Evolutionary conservation across 2,113 vertebrate genomes (phyloP), one percentile per base, ranked within the genome.

Genomic region (Strigops habroptila): DNA sequence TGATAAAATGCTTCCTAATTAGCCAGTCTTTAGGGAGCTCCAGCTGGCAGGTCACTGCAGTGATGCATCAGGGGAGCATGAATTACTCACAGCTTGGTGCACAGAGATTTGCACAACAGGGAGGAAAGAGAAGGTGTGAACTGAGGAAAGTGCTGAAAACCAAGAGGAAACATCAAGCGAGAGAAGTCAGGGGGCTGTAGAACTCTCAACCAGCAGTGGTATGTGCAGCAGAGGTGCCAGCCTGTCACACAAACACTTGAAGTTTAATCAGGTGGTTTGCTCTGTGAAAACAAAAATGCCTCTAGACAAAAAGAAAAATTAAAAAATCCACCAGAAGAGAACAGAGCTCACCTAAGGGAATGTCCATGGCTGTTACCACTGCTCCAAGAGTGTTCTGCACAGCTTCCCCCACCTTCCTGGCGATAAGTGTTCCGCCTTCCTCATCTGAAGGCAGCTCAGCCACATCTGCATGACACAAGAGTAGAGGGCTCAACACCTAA

Each of bases 301-400:
- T 68, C 80, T 63, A 69, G 37, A 53, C 8, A 41, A 64, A 83
- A 43, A n/a, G 33, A 44, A 28, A 41, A 46, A 59, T 23, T 31
- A n/a, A 28, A 84, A 67, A 64, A 12, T 1, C 12, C 33, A 80
- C n/a, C 48, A 23, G 10, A 90, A 94, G 5, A 73, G 48, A 90
- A 52, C 19, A 95, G 48, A 88, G 35, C 98, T 98, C 95, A 99
- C 99, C 99, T 59, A 99, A 98, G 86, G 99, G 99, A 98, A 99
- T 99, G 98, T 99, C 99, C 35, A 99, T 99, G 82, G 99, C 99
- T 60, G 99, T 99, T 73, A 99, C 99, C 64, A 99, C 99, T 1
- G 99, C 99, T 91, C 99, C 99, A 46, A 99, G 96, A 1, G 99
- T 99, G 97, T 98, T 99, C 98, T 99, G 99, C 77, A 99, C 99